Evolutionary conservation across 2,113 vertebrate species (phyloP), one percentile per base, ranked within the genome.

Genomic region (Penelope pileata): DNA sequence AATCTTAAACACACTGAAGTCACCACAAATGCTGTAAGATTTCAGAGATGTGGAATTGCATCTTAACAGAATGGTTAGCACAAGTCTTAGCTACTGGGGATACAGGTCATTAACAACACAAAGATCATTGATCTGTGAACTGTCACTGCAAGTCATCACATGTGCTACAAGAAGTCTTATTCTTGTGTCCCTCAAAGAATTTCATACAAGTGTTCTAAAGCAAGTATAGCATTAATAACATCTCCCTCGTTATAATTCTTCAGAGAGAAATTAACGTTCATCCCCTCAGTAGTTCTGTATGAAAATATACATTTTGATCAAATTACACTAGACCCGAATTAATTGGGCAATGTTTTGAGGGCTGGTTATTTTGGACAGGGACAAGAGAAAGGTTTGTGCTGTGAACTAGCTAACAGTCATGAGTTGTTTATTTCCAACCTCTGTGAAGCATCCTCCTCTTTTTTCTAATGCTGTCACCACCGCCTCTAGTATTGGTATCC

Each of bases 21-120:
- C 50, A 47, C 36, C 38, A 15, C 8, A 85, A 66, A 3, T 12
- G 24, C 45, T 54, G 51, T 34, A 40, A 34, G 29, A 48, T 69
- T 47, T 40, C 36, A 91, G 69, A 48, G 40, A 54, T 36, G 42
- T 29, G 51, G 45, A 58, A 87, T 69, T 32, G 85, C 47, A 30
- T 32, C 42, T 24, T n/a, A 67, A 24, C 12, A 80, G 10, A 1
- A 1, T 51, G 60, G 56, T 2, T 4, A 79, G 54, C 2, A 1
- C 29, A 43, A 58, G 67, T 83, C 36, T 38, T 21, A 17, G 30
- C 59, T 88, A 50, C 73, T 75, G 59, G 76, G 78, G 84, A 72
- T 9, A n/a, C 11, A 63, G 17, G 7, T 36, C 19, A 60, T 62
- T 22, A 73, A 58, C 51, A 69, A 30, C 18, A 42, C 0, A 0